These are phyloP conservation scores for Acanthiza pusilla DNA, from an alignment of 2,797 vertebrate species.

Conservation along the genomic window DNA sequence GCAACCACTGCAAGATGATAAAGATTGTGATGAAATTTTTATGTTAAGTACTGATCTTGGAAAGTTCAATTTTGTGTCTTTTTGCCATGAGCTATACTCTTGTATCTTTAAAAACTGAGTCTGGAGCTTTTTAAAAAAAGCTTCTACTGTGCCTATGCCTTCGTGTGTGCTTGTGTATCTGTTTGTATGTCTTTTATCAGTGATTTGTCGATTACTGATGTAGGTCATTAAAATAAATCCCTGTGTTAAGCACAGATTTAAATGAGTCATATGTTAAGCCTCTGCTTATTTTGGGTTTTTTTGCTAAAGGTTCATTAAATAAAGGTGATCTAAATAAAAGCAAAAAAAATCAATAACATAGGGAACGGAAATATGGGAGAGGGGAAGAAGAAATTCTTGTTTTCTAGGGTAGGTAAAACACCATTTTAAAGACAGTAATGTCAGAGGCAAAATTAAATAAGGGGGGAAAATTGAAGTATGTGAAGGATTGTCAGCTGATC, in stretches of 20 bases:
- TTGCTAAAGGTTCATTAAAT: neutral
- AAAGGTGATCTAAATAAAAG: neutral
- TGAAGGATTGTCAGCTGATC: neutral
- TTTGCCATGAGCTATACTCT: conserved; percentile 25
- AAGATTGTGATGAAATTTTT: conserved; percentile 84
- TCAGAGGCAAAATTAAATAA: neutral
- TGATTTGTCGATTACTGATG: neutral
- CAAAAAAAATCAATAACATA: neutral
- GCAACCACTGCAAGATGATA: conserved; percentile 84
- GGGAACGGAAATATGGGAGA: neutral
- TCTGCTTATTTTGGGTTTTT: neutral
- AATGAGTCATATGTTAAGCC: neutral
- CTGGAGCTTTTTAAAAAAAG: neutral
- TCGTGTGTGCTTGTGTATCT: neutral
- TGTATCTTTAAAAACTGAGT: conserved; percentile 55
- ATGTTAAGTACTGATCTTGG: conserved; percentile 79
- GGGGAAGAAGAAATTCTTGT: neutral
- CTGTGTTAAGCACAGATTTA: neutral
- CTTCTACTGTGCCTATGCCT: neutral
- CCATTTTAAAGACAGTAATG: neutral
- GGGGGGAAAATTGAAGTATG: neutral
- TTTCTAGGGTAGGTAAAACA: neutral
- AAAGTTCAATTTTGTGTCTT: conserved; percentile 76
- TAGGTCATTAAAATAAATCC: neutral
- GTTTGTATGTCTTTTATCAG: neutral